These are phyloP conservation scores for Nomada fabriciana DNA, from an alignment of 2,888 invertebrate genomes.

Conservation along the genomic window DNA sequence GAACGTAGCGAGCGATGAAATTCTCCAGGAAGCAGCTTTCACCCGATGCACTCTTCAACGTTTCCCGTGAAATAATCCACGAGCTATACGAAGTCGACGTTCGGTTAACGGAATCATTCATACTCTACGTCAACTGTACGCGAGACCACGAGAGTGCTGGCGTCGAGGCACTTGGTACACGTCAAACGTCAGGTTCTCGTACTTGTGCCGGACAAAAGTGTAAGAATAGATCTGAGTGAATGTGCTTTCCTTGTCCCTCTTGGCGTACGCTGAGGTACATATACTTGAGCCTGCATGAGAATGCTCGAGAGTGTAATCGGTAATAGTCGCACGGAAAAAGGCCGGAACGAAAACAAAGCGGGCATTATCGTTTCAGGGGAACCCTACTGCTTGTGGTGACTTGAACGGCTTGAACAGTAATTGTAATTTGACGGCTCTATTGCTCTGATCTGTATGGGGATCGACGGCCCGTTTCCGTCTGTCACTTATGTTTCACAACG, in stretches of 20 bases:
- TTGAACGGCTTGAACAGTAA: constrained; percentile 52
- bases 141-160: constrained; percentile 49
- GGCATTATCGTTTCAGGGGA: constrained; percentile 55
- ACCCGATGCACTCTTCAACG: constrained; percentile 21
- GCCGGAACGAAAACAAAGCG: constrained; percentile 65
- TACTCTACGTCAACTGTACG: constrained; percentile 62
- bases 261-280: constrained; percentile 1
- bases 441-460: constrained; percentile 36
- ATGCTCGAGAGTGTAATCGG: constrained; percentile 61
- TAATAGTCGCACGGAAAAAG: constrained; percentile 56
- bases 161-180: constrained; percentile 68
- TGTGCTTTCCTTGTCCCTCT: constrained; percentile 41
- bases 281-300: constrained; percentile 32
- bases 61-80: constrained; percentile 61
- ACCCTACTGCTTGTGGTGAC: constrained; percentile 29
- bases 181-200: constrained; percentile 68
- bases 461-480: constrained; percentile 5
- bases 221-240: constrained; percentile 71
- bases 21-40: constrained; percentile 40
- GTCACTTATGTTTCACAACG: constrained; percentile 15
- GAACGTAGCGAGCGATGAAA: constrained; percentile 1
- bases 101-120: constrained; percentile 72
- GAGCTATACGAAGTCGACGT: constrained; percentile 35
- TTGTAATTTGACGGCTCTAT: constrained; percentile 62
- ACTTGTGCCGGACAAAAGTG: constrained; percentile 56